Conservation (phyloP, 2,797 vertebrate species). For the Trematomus bernacchii region DNA sequence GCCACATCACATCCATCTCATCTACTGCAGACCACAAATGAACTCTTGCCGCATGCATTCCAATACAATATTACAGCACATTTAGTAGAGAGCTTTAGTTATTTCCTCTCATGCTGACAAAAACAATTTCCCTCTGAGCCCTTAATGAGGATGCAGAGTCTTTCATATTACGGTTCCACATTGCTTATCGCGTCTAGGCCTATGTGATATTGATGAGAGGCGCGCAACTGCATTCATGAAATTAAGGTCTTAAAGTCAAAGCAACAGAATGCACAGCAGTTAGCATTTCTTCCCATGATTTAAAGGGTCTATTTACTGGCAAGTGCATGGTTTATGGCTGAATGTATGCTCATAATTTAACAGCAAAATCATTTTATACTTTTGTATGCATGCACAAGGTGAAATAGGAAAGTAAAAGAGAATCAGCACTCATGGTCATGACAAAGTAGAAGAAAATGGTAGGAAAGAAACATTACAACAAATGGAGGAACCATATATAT, state of each 20-base stretch:
- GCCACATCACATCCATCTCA: slow-evolving; percentile 52
- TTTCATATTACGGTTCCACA: slow-evolving; percentile 72
- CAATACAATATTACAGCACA: slow-evolving; percentile 74
- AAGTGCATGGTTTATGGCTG: slow-evolving; percentile 66
- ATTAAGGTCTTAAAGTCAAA: slow-evolving; percentile 68
- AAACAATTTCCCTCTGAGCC: slow-evolving; percentile 72
- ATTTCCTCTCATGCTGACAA: slow-evolving; percentile 72
- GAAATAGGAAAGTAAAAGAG: slow-evolving; percentile 46
- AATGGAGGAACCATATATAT: not conserved
- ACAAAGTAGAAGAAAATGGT: not conserved
- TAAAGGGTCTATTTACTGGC: slow-evolving; percentile 60
- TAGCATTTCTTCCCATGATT: slow-evolving; percentile 69
- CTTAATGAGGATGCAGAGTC: slow-evolving; percentile 75
- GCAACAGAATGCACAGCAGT: slow-evolving; percentile 60
- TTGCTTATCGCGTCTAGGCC: slow-evolving; percentile 63
- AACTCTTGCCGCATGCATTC: slow-evolving; percentile 58
- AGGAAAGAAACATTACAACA: not conserved
- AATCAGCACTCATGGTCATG: slow-evolving; percentile 3
- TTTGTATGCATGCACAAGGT: slow-evolving; percentile 51
- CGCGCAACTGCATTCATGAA: slow-evolving; percentile 66
- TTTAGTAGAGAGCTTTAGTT: slow-evolving; percentile 62
- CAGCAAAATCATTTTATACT: slow-evolving; percentile 57
- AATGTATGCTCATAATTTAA: slow-evolving; percentile 66
- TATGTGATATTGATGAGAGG: slow-evolving; percentile 75
- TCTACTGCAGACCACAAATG: slow-evolving; percentile 45